A percentile compares a stretch with the other conserved stretches of the same genome.
Conservation (phyloP, 2,113 vertebrate genomes). For the Calcarius ornatus region DNA sequence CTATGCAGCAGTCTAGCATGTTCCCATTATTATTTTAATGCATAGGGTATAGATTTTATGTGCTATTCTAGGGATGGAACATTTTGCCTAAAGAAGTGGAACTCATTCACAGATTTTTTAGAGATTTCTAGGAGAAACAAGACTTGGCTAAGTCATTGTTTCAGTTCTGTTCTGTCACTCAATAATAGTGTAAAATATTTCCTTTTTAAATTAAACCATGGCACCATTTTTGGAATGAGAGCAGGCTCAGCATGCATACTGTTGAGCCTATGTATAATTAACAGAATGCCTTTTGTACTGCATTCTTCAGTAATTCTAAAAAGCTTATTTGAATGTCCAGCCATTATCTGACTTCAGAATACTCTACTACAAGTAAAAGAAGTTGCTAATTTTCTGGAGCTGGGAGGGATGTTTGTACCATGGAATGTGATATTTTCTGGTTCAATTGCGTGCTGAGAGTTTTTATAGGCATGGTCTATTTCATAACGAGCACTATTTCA, state of each 20-base stretch:
- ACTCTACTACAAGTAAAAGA: background rate
- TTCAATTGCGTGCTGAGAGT: background rate
- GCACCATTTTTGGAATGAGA: background rate
- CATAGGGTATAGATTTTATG: background rate
- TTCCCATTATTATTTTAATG: background rate
- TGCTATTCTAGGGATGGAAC: background rate
- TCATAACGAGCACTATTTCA: background rate
- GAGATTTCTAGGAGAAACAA: background rate
- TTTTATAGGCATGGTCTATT: background rate
- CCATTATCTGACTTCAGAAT: background rate
- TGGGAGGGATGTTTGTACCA: background rate
- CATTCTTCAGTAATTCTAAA: background rate
- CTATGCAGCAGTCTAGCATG: background rate
- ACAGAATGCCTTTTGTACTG: background rate
- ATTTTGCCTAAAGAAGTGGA: background rate
- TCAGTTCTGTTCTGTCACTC: background rate
- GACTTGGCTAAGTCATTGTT: background rate
- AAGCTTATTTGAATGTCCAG: background rate
- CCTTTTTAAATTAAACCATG: background rate
- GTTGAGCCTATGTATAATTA: background rate
- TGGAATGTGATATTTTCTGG: background rate
- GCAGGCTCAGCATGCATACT: background rate
- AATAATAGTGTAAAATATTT: background rate
- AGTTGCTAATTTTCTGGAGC: background rate
- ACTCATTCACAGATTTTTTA: background rate